phyloP scores from a whole-genome alignment of 1,140 invertebrate genomes.

The Proales similis region DNA sequence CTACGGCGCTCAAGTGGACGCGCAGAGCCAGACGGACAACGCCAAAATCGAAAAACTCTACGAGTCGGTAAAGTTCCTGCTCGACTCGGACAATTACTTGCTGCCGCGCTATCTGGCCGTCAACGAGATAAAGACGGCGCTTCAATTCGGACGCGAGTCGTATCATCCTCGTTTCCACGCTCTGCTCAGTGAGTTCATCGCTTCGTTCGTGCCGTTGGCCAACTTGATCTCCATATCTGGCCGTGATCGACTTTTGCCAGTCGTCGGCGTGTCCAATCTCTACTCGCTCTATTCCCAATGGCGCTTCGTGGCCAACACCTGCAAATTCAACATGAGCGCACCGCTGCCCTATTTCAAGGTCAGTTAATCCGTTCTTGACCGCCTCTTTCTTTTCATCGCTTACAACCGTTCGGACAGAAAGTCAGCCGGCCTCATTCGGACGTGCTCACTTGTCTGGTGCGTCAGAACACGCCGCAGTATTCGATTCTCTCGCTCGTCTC shows the following conservation, averaged over 20 bases:
- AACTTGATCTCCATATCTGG: conserved; percentile 23
- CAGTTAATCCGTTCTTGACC: background rate
- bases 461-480: conserved; percentile 32
- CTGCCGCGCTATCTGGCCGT: conserved; percentile 33
- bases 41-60: conserved; percentile 20
- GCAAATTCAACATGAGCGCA: conserved; percentile 31
- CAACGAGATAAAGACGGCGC: conserved; percentile 28
- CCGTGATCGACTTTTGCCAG: conserved; percentile 20
- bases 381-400: background rate
- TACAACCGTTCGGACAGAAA: background rate
- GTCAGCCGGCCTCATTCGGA: conserved; percentile 8
- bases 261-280: conserved; percentile 36
- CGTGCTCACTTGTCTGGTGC: conserved; percentile 11
- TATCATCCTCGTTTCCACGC: conserved; percentile 22
- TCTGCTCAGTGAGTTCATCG: conserved; percentile 28
- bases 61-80: conserved; percentile 8
- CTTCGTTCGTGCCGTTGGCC: conserved; percentile 13
- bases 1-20: no score
- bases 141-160: conserved; percentile 20
- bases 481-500: conserved; percentile 3
- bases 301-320: conserved; percentile 11
- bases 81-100: conserved; percentile 18
- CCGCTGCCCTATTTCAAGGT: conserved; percentile 35
- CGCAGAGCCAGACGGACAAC: conserved; percentile 15
- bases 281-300: conserved; percentile 20